These are phyloP conservation scores for Merodon equestris DNA, from an alignment of 2,888 invertebrate species.

Conservation along the genomic window DNA sequence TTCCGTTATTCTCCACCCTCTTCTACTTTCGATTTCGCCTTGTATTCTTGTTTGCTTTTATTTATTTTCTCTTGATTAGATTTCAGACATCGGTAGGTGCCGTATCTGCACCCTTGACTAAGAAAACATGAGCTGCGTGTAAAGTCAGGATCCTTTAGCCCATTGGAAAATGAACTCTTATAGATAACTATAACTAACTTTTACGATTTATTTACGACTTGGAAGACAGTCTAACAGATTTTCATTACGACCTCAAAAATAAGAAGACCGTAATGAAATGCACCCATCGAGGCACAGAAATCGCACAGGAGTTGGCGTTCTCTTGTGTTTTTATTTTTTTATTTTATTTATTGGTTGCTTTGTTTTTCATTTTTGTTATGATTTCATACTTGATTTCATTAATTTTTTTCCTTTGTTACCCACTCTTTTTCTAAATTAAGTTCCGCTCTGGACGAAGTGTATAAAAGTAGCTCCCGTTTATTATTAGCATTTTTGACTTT, in stretches of 20 bases:
- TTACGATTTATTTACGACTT: slow-evolving; percentile 60
- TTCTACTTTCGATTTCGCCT: background rate
- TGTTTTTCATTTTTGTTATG: no score
- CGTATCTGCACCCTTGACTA: background rate
- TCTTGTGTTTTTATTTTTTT: no score
- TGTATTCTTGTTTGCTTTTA: slow-evolving; percentile 27
- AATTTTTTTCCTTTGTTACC: no score
- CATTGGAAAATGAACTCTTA: slow-evolving; percentile 52
- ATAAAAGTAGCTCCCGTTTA: no score
- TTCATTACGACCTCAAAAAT: slow-evolving; percentile 60
- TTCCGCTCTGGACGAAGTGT: no score
- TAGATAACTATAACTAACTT: slow-evolving; percentile 49
- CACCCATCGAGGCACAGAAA: background rate
- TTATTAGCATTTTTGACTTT: no score
- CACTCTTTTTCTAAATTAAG: no score
- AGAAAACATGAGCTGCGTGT: no score
- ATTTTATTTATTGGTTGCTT: no score
- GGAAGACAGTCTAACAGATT: slow-evolving; percentile 54
- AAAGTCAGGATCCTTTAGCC: background rate
- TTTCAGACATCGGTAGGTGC: slow-evolving; percentile 31
- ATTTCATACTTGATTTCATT: no score
- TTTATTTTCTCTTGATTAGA: slow-evolving; percentile 45
- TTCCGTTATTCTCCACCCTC: background rate
- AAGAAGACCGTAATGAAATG: slow-evolving; percentile 41
- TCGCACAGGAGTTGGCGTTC: no score